Evolutionary conservation across 2,113 vertebrate genomes (phyloP).

Genomic region (Epinephelus fuscoguttatus): DNA sequence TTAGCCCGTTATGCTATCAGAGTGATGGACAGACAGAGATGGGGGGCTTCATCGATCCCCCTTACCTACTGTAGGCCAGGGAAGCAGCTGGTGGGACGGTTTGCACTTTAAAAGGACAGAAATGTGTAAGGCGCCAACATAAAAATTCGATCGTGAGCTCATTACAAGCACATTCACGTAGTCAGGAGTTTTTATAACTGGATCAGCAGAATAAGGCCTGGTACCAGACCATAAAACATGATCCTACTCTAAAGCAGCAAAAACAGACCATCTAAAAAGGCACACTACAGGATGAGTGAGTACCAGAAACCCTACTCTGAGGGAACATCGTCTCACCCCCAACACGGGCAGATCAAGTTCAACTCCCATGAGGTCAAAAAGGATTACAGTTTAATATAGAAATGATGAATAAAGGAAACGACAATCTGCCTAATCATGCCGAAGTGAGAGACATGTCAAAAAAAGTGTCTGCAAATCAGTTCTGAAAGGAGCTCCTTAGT

Average conservation of each 20-base stretch:
- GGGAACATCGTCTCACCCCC: slow-evolving; percentile 5
- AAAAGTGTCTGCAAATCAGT: not conserved
- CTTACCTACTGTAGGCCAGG: slow-evolving; percentile 17
- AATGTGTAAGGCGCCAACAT: slow-evolving; percentile 72
- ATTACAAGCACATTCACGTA: slow-evolving; percentile 67
- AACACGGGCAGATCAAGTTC: not conserved
- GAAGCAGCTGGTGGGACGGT: slow-evolving; percentile 48
- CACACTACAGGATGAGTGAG: slow-evolving; percentile 3
- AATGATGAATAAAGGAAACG: slow-evolving; percentile 31
- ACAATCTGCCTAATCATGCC: not conserved
- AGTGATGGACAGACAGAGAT: slow-evolving; percentile 41
- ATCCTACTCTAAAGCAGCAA: slow-evolving; percentile 57
- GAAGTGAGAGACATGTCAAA: not conserved
- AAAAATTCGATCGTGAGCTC: slow-evolving; percentile 73
- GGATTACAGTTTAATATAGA: not conserved
- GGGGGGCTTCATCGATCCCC: slow-evolving; percentile 66
- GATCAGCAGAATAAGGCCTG: slow-evolving; percentile 73
- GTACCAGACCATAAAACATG: slow-evolving; percentile 70
- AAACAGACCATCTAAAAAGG: slow-evolving; percentile 49
- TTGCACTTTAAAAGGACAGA: slow-evolving; percentile 76
- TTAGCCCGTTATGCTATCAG: slow-evolving; percentile 1
- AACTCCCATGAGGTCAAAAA: slow-evolving; percentile 14
- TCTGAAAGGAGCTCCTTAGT: slow-evolving; percentile 8
- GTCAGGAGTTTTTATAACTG: slow-evolving; percentile 74
- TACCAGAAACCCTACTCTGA: not conserved